These are phyloP conservation scores for Coremacera marginata DNA, from an alignment of 2,888 invertebrate genomes.

Conservation along the genomic window DNA sequence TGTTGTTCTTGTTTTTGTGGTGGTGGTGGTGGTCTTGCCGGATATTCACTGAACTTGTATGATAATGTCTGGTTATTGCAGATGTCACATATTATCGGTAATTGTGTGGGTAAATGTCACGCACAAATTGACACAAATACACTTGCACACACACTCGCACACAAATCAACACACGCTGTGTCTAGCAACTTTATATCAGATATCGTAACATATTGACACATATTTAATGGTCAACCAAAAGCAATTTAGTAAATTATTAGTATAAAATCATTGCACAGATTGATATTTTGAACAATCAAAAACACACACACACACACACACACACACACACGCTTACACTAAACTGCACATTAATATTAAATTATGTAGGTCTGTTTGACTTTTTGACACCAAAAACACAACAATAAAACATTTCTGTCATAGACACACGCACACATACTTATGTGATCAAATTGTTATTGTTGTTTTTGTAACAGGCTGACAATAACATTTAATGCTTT, in stretches of 20 bases:
- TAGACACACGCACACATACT: no score
- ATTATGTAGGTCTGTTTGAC: no score
- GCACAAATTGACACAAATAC: slow-evolving; percentile 22
- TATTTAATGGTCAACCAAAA: slow-evolving; percentile 60
- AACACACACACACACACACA: no score
- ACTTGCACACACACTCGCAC: neutral
- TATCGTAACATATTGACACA: slow-evolving; percentile 52
- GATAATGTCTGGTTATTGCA: neutral
- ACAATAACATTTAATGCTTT: no score
- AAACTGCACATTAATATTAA: no score
- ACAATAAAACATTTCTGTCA: no score
- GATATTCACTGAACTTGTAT: neutral
- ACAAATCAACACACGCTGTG: neutral
- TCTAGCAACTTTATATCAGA: neutral
- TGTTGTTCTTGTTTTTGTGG: neutral
- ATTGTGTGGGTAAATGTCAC: slow-evolving; percentile 41
- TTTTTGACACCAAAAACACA: no score
- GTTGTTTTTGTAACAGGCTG: no score
- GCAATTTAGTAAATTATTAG: slow-evolving; percentile 65
- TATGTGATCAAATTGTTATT: no score
- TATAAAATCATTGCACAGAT: slow-evolving; percentile 63
- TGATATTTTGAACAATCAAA: slow-evolving; percentile 23
- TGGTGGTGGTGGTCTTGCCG: neutral
- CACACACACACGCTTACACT: no score
- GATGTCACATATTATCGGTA: slow-evolving; percentile 14